Conservation (phyloP, 2,797 vertebrate species). For the Lemur catta region DNA sequence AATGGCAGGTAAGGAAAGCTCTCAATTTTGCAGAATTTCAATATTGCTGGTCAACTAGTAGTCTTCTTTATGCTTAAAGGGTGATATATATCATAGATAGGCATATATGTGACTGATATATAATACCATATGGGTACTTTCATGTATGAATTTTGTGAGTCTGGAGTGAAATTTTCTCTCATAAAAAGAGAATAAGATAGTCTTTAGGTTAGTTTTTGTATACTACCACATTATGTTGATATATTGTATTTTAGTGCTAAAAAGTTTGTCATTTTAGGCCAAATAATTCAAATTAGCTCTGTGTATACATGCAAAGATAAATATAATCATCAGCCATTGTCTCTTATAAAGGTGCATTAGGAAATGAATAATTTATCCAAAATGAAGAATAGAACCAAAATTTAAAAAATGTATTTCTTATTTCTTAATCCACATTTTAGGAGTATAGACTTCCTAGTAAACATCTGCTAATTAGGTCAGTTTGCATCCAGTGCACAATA, state of each 20-base stretch:
- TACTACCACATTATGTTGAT: neutral
- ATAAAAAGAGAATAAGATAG: neutral
- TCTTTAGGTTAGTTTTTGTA: neutral
- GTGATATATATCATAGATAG: neutral
- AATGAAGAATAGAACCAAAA: neutral
- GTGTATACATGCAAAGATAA: neutral
- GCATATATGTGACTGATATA: neutral
- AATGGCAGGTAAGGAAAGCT: conserved; percentile 73
- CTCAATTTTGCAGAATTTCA: neutral
- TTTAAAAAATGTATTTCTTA: neutral
- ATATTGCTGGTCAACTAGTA: neutral
- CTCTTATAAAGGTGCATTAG: neutral
- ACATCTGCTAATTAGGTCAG: neutral
- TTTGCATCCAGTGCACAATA: neutral
- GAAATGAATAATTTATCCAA: neutral
- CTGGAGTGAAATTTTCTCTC: neutral
- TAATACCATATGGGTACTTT: neutral
- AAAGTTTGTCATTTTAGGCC: neutral
- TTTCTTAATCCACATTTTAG: neutral
- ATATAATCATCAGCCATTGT: neutral
- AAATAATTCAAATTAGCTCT: neutral
- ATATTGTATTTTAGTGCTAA: neutral
- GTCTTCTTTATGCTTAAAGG: neutral
- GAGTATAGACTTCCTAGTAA: neutral
- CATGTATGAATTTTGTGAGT: neutral